Evolutionary conservation across 2,797 vertebrate genomes (phyloP).

Genomic region (Oreortyx pictus): DNA sequence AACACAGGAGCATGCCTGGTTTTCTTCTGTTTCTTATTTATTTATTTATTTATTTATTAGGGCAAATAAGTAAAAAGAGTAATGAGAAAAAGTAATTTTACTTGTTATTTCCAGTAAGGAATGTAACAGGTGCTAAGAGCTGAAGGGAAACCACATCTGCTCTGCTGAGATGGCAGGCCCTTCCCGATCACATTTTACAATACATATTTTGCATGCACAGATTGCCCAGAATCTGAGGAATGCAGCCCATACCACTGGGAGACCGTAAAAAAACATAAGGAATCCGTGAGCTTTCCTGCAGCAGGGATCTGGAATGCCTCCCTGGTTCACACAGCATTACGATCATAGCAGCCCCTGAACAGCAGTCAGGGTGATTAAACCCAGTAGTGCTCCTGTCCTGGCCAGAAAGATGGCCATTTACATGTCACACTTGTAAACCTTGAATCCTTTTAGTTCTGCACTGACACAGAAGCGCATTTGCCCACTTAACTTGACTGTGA

Average conservation of each 20-base stretch:
- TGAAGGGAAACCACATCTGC: constrained; percentile 49
- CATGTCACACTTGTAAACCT: accelerated
- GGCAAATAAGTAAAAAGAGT: neutral
- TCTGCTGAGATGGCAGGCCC: neutral
- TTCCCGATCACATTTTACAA: constrained; percentile 36
- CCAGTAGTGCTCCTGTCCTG: neutral
- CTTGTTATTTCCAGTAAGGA: constrained; percentile 32
- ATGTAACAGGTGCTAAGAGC: constrained; percentile 55
- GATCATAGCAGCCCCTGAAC: constrained; percentile 17
- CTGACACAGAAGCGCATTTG: neutral
- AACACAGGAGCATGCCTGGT: neutral
- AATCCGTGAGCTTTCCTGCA: constrained; percentile 32
- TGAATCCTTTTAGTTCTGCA: neutral
- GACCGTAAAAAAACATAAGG: constrained; percentile 66
- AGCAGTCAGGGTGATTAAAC: neutral
- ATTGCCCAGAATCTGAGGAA: constrained; percentile 66
- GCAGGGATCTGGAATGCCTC: constrained; percentile 32
- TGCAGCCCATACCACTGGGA: constrained; percentile 49
- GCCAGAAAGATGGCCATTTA: neutral
- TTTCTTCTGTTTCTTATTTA: neutral
- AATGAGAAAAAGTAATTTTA: constrained; percentile 19
- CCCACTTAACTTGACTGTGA: neutral
- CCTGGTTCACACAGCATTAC: neutral
- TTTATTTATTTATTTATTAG: neutral
- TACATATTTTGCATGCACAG: constrained; percentile 32